phyloP scores from a whole-genome alignment of 2,113 vertebrate genomes.

The Suricata suricatta region DNA sequence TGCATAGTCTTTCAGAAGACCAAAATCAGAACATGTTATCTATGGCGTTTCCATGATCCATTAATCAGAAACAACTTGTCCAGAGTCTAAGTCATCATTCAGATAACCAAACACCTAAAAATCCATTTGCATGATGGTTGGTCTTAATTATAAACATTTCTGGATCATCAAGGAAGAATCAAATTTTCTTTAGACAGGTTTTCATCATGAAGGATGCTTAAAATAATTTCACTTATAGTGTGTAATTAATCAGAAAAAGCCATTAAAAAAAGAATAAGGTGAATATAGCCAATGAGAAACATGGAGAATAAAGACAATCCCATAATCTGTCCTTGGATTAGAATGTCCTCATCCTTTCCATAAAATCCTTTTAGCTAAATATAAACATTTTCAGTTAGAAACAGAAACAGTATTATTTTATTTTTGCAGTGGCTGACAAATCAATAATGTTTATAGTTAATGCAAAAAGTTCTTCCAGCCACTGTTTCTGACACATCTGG shows the following conservation, averaged over 20 bases:
- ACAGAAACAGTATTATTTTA: not conserved
- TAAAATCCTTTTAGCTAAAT: not conserved
- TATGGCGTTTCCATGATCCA: not conserved
- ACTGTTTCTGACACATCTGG: not conserved
- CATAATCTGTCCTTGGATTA: not conserved
- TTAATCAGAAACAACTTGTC: not conserved
- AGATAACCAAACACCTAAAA: conserved; percentile 12
- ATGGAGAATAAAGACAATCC: not conserved
- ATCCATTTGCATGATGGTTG: not conserved
- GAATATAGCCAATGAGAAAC: not conserved
- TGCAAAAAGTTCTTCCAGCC: not conserved
- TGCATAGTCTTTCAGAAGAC: not conserved
- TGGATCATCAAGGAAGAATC: not conserved
- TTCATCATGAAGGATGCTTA: not conserved
- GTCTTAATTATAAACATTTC: conserved; percentile 26
- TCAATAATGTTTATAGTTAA: not conserved
- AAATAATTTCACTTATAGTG: not conserved
- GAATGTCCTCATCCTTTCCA: not conserved
- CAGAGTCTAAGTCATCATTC: not conserved
- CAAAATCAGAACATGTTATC: not conserved
- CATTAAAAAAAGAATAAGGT: not conserved
- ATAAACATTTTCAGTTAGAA: not conserved
- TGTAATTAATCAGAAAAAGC: not conserved
- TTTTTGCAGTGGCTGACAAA: not conserved
- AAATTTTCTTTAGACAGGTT: conserved; percentile 12